Conservation (phyloP, 2,888 invertebrate genomes). For the Adelognathus sp. region DNA sequence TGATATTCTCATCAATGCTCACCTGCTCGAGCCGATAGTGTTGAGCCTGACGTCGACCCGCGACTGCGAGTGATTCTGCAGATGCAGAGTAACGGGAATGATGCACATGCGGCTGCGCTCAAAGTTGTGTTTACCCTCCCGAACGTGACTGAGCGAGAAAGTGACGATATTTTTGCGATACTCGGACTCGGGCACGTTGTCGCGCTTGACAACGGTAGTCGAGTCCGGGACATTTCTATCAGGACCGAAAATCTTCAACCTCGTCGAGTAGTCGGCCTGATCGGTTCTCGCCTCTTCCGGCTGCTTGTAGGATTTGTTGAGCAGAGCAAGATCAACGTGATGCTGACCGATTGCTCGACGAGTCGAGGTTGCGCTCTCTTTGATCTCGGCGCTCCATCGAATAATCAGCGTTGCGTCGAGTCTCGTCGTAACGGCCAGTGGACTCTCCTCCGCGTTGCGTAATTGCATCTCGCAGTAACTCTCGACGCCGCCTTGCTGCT, state of each 20-base stretch:
- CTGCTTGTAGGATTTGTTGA: constrained; percentile 83
- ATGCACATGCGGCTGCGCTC: constrained; percentile 84
- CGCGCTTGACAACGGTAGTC: constrained; percentile 39
- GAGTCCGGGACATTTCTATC: constrained; percentile 80
- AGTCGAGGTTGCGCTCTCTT: constrained; percentile 82
- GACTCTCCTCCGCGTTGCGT: constrained; percentile 59
- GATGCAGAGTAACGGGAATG: constrained; percentile 86
- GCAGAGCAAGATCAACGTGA: constrained; percentile 85
- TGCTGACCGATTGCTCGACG: constrained; percentile 87
- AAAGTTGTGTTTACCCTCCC: constrained; percentile 85
- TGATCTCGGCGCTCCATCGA: constrained; percentile 83
- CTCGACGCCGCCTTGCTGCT: constrained; percentile 65
- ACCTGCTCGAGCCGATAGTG: constrained; percentile 85
- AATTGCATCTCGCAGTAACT: constrained; percentile 57
- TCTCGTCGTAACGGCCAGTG: constrained; percentile 67
- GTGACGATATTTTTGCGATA: constrained; percentile 72
- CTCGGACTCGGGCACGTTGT: constrained; percentile 64
- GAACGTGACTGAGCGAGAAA: constrained; percentile 70
- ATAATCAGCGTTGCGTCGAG: constrained; percentile 78
- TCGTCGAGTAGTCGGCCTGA: constrained; percentile 72
- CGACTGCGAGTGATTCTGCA: constrained; percentile 86
- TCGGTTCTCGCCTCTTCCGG: constrained; percentile 77
- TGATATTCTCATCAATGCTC: constrained; percentile 63
- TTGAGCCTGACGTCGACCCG: constrained; percentile 85
- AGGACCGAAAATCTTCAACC: constrained; percentile 78